A percentile compares a stretch with the other conserved stretches of the same genome.
These are phyloP conservation scores for Ichneumoninae sp. DNA, from an alignment of 2,888 invertebrate genomes.

Conservation along the genomic window DNA sequence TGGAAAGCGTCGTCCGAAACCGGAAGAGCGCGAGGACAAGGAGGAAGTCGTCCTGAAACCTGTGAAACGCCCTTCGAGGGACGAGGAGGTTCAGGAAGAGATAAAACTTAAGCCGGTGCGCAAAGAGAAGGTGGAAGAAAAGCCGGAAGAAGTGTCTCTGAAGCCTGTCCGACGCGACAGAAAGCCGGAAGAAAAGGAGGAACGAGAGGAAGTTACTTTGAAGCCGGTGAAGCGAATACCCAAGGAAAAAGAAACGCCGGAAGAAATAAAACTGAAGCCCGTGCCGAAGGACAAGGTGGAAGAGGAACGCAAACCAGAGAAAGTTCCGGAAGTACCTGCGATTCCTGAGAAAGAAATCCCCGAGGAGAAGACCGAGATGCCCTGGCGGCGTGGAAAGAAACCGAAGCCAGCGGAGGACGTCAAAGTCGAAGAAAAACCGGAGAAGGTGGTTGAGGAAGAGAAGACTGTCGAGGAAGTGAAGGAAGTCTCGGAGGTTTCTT, in stretches of 20 bases:
- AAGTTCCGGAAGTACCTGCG: constrained; percentile 48
- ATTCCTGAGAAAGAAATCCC: constrained; percentile 45
- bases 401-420: constrained; percentile 36
- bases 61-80: constrained; percentile 74
- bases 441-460: constrained; percentile 54
- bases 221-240: constrained; percentile 69
- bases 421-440: constrained; percentile 57
- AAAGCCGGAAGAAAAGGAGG: constrained; percentile 72
- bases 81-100: constrained; percentile 74
- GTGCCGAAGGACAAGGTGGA: constrained; percentile 63
- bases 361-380: constrained; percentile 53
- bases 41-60: constrained; percentile 75
- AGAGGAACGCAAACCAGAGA: constrained; percentile 60
- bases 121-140: constrained; percentile 72
- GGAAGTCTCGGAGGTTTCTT: constrained; percentile 65
- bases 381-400: constrained; percentile 55
- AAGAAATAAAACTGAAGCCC: constrained; percentile 81
- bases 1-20: constrained; percentile 66
- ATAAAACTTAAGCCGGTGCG: constrained; percentile 78
- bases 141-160: constrained; percentile 69
- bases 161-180: constrained; percentile 74
- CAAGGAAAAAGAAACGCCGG: constrained; percentile 82
- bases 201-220: constrained; percentile 70
- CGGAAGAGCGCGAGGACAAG: constrained; percentile 74
- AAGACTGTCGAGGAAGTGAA: constrained; percentile 46